These are phyloP conservation scores for Mercenaria mercenaria DNA, from an alignment of 1,140 invertebrate genomes.

Conservation along the genomic window DNA sequence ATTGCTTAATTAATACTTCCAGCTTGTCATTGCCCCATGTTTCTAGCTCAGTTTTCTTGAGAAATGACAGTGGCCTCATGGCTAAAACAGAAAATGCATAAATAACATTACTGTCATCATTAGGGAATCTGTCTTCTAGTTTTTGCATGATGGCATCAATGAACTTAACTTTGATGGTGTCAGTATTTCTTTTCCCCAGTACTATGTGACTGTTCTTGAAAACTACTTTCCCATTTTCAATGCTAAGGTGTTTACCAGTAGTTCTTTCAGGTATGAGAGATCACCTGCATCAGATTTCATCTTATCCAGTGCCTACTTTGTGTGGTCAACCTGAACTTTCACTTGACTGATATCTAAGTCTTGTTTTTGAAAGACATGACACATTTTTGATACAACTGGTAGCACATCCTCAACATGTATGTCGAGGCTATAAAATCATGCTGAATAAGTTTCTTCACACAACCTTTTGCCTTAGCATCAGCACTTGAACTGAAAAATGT, in stretches of 20 bases:
- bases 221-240: constrained; percentile 2
- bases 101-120: constrained; percentile 44
- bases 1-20: constrained; percentile 33
- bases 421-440: too few relatives aligned
- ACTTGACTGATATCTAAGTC: constrained; percentile 47
- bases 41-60: neutral
- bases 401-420: too few relatives aligned
- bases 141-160: constrained; percentile 38
- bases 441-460: too few relatives aligned
- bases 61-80: constrained; percentile 22
- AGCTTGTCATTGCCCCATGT: constrained; percentile 23
- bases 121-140: constrained; percentile 36
- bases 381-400: constrained; percentile 49
- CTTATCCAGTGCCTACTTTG: neutral
- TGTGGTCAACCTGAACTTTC: neutral
- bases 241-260: too few relatives aligned
- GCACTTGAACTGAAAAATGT: too few relatives aligned
- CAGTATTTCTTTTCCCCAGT: constrained; percentile 21
- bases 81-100: constrained; percentile 40
- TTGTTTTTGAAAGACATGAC: constrained; percentile 40
- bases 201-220: constrained; percentile 17
- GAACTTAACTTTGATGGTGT: neutral
- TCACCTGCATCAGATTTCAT: neutral
- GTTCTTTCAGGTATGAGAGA: neutral
- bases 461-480: too few relatives aligned